Evolutionary conservation across 2,113 vertebrate genomes (phyloP).

Genomic region (Peromyscus leucopus): DNA sequence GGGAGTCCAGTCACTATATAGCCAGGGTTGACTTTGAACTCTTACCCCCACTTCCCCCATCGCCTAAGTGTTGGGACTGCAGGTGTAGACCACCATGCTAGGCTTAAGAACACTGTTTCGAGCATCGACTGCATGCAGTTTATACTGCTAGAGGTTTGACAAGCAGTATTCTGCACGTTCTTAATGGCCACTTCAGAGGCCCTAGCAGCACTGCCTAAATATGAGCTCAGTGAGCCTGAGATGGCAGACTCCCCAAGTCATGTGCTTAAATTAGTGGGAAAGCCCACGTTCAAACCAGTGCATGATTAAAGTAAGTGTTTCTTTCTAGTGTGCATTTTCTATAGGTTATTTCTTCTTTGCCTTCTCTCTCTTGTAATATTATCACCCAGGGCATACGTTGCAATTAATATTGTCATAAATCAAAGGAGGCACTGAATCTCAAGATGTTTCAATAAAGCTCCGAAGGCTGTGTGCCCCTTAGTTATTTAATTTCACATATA

Average conservation of each 20-base stretch:
- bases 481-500: conserved; percentile 46
- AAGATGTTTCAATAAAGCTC: neutral
- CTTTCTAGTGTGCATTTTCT: neutral
- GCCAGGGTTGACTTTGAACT: neutral
- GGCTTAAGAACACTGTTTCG: neutral
- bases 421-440: neutral
- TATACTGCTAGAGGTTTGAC: neutral
- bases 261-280: neutral
- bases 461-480: neutral
- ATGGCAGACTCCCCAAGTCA: neutral
- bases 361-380: neutral
- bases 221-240: neutral
- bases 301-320: conserved; percentile 23
- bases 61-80: neutral
- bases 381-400: neutral
- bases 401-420: conserved; percentile 34
- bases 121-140: neutral
- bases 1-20: neutral
- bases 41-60: too few species aligned
- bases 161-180: neutral
- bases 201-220: neutral
- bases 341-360: neutral
- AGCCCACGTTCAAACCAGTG: neutral
- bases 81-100: neutral
- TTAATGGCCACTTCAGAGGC: neutral